Evolutionary conservation across 2,888 invertebrate genomes (phyloP), one percentile per base, ranked within the genome.

Genomic region (Temnothorax unifasciatus): DNA sequence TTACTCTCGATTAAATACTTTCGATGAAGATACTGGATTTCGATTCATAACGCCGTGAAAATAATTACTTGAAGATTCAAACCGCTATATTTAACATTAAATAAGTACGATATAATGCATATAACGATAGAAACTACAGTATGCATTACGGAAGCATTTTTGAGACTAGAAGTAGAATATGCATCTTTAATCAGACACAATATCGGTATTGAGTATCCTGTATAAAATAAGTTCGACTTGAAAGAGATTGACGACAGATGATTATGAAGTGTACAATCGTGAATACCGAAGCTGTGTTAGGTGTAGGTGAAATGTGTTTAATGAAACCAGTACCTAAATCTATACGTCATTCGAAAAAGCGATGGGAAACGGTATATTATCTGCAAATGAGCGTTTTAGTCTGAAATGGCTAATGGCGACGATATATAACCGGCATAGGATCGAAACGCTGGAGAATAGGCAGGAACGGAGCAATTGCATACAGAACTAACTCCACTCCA

Each of bases 381-480:
- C 50, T 59, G 34, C 25, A 29, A 18, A 52, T 34, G 50, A 38
- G 66, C 38, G 34, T 61, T 77, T 69, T 50, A 77, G 68, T 44
- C 25, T 59, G n/a, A 73, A 52, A 21, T 68, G 81, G 71, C 38
- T 71, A 75, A 84, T 73, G 52, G 57, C 73, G 44, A 71, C 41
- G 61, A 64, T 44, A 38, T 66, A 74, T 59, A 69, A 69, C 71
- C 66, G 76, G 44, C 61, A 76, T 74, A 84, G 83, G 88, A 88
- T 90, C 85, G 87, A 86, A 88, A 84, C 83, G 88, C 84, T 85
- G 85, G 85, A 90, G 86, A 90, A 89, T 89, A 88, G 90, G 90
- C 90, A 89, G 89, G 87, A 90, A 90, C 88, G 87, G 87, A 89
- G 92, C 88, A 91, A 88, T 90, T 90, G 91, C 91, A 90, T 87